Percentiles rank a stretch among this genome's conserved stretches.
Evolutionary conservation across 2,888 invertebrate species (phyloP).

Genomic region (Phortica magna): DNA sequence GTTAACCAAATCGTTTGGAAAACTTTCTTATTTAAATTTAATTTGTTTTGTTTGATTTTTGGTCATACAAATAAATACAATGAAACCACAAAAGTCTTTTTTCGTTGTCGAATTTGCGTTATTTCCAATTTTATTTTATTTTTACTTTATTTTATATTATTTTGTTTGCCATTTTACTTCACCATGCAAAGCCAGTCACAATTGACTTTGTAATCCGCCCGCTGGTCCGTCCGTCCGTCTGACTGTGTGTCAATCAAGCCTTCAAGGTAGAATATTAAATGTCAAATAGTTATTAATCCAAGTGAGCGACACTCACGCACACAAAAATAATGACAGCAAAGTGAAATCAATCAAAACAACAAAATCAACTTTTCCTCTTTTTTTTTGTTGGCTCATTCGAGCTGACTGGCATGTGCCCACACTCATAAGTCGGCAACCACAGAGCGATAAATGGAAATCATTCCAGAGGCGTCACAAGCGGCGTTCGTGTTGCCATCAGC

Average conservation of each 20-base stretch:
- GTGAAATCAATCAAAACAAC: neutral
- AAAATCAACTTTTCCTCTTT: neutral
- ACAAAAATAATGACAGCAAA: neutral
- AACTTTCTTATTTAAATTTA: conserved; percentile 31
- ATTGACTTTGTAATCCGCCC: neutral
- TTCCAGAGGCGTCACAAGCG: neutral
- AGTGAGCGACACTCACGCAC: neutral
- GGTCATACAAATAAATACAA: neutral
- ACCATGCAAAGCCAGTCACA: neutral
- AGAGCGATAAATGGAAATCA: neutral
- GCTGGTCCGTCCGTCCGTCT: neutral
- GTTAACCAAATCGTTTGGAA: conserved; percentile 25
- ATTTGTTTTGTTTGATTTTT: conserved; percentile 24
- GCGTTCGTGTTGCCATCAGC: neutral
- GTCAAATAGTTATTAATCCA: conserved; percentile 23
- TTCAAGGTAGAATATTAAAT: conserved; percentile 4
- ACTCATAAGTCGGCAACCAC: neutral
- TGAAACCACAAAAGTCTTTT: neutral
- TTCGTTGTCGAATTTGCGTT: no score
- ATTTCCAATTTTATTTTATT: neutral
- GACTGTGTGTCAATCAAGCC: conserved; percentile 10
- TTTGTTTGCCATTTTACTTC: neutral
- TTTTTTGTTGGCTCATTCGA: neutral
- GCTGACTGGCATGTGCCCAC: neutral
- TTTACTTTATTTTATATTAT: neutral